Evolutionary conservation across 2,113 vertebrate genomes (phyloP), one percentile per base, ranked within the genome.

Genomic region (Serilophus lunatus): DNA sequence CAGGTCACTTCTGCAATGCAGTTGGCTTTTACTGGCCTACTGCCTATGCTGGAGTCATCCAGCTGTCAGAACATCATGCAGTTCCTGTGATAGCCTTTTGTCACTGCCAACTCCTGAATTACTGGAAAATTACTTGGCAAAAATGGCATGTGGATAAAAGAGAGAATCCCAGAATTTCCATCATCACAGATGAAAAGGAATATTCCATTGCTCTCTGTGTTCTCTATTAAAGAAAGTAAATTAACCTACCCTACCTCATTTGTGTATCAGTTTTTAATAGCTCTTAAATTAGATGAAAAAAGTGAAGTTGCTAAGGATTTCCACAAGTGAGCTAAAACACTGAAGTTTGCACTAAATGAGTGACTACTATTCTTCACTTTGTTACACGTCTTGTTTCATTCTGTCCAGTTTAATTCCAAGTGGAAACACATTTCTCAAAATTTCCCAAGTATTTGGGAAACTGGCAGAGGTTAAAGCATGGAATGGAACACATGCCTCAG

Each of bases 101-200:
- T 1, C 26, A 25, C 76, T 91, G 93, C 79, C 92, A 96, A 0
- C 38, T 90, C 57, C 61, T 11, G 56, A 95, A 92, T 90, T 90
- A 93, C 80, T 92, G 93, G 92, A 92, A 96, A 94, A 96, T 93
- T 82, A 93, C 76, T 88, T 53, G 28, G 44, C 83, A 83, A 88
- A 83, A 84, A 92, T 3, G 17, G 65, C 47, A 63, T 4, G 16
- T 6, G n/a, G 47, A 51, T 60, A 59, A 77, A 88, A 81, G 20
- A 91, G 38, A 95, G 38, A 92, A 88, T 84, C 82, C 26, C 84
- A 92, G 74, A 92, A 90, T 65, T 70, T 72, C 22, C 49, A 9
- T 23, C 36, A 51, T 70, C 23, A 26, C 47, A 90, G 63, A 74
- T 51, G 45, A 91, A 80, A 88, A 69, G 38, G 64, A 96, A 92